A percentile compares a stretch with the other conserved stretches of the same genome.
These are phyloP conservation scores for Nebria salina DNA, from an alignment of 2,888 invertebrate genomes.

Conservation along the genomic window DNA sequence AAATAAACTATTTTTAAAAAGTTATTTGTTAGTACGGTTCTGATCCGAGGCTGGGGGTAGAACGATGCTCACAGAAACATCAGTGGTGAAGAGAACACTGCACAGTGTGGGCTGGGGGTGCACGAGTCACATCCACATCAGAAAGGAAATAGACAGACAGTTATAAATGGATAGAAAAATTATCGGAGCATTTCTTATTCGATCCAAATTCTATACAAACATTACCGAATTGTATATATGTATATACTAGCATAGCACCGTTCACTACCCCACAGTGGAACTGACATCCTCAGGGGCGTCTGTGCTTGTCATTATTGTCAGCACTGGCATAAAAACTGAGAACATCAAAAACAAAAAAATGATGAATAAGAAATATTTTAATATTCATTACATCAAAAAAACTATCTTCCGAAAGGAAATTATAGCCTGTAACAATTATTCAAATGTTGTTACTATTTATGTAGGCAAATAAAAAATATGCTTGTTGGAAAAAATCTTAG, in stretches of 20 bases:
- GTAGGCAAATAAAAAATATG: too few species aligned
- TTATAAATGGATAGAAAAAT: constrained; percentile 77
- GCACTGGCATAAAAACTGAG: background rate
- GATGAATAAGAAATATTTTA: constrained; percentile 12
- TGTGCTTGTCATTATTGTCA: constrained; percentile 11
- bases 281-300: constrained; percentile 42
- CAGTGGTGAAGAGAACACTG: constrained; percentile 29
- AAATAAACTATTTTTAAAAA: background rate
- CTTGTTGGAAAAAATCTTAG: background rate
- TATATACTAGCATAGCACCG: constrained; percentile 17
- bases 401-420: background rate
- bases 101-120: constrained; percentile 49
- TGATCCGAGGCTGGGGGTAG: constrained; percentile 13
- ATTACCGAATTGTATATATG: constrained; percentile 50
- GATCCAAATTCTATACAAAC: constrained; percentile 59
- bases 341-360: background rate
- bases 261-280: constrained; percentile 26
- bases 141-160: constrained; percentile 74
- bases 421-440: background rate
- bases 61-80: constrained; percentile 6
- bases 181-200: constrained; percentile 69
- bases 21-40: background rate
- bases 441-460: background rate
- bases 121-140: constrained; percentile 62
- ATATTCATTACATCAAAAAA: background rate